phyloP scores from a whole-genome alignment of 2,888 invertebrate genomes.

The Brachypterus glaber region DNA sequence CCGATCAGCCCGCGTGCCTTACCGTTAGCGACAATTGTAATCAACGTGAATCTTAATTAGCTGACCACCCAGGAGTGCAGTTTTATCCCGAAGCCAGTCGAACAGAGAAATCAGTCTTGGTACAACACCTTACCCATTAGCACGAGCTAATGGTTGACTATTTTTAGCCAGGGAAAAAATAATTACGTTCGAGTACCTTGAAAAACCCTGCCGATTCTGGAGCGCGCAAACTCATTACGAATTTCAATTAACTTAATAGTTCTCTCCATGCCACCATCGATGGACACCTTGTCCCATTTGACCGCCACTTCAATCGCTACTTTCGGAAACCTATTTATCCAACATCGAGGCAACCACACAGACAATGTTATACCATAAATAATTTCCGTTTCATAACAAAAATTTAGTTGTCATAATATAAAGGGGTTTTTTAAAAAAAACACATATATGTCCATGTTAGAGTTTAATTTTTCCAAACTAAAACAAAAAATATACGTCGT shows the following conservation, averaged over 20 bases:
- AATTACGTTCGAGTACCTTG: not conserved
- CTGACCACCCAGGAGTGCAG: constrained; percentile 42
- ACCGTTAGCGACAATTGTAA: constrained; percentile 44
- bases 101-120: constrained; percentile 35
- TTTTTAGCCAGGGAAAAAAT: constrained; percentile 32
- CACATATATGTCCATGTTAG: too few relatives aligned
- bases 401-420: too few relatives aligned
- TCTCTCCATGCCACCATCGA: too few relatives aligned
- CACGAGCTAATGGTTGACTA: constrained; percentile 41
- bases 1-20: constrained; percentile 38
- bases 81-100: constrained; percentile 31
- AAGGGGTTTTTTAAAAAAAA: too few relatives aligned
- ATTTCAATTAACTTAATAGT: constrained; percentile 3
- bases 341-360: too few relatives aligned
- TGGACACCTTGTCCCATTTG: too few relatives aligned
- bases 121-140: constrained; percentile 39
- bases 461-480: too few relatives aligned
- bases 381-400: too few relatives aligned
- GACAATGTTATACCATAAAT: too few relatives aligned
- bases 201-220: constrained; percentile 1
- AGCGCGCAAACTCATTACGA: not conserved
- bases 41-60: constrained; percentile 45
- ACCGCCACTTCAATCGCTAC: too few relatives aligned
- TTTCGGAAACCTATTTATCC: too few relatives aligned
- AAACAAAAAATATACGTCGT: too few relatives aligned